Evolutionary conservation across 2,797 vertebrate genomes (phyloP), one percentile per base, ranked within the genome.

Genomic region (Siniperca undulata): DNA sequence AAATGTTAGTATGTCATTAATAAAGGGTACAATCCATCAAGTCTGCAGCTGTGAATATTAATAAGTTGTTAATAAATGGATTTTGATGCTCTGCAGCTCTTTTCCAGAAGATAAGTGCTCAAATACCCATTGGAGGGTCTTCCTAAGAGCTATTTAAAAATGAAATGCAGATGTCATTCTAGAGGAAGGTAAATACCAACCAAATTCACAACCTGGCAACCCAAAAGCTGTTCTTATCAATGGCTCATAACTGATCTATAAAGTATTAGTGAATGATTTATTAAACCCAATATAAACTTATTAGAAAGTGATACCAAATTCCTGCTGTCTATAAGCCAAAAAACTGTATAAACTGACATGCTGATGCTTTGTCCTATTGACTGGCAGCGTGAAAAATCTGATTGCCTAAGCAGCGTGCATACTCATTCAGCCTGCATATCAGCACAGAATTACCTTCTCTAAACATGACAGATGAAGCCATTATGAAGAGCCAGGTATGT

Each of bases 391-490:
- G 73, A 82, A 80, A 75, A 84, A 77, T 87, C 17, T 3, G 30
- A 78, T 50, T 56, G 40, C 55, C 74, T 70, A 56, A 77, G 72
- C 66, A 59, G 65, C 36, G 52, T 65, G 85, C 60, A 24, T 55
- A 78, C 64, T 81, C 30, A 74, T 77, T 85, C 56, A 78, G 65
- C n/a, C 68, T 42, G 55, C 27, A 50, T 53, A 73, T 85, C 73
- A 48, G 56, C 48, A 80, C 64, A 67, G 64, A 82, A 81, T 78
- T 64, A 80, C 62, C 42, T 70, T 81, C 44, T 69, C 60, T 69
- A 77, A 88, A 84, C 59, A 86, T 83, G 81, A 86, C 70, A 73
- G 42, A 81, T 75, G 55, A 83, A 69, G 61, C 55, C 68, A 77
- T 70, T 70, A 68, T 16, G 19, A 22, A 82, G n/a, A 82, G 70